Percentiles rank a stretch among this genome's conserved stretches.
Conservation (phyloP, 92 coral and sea anemone genomes). For the Paragorgia papillata region DNA sequence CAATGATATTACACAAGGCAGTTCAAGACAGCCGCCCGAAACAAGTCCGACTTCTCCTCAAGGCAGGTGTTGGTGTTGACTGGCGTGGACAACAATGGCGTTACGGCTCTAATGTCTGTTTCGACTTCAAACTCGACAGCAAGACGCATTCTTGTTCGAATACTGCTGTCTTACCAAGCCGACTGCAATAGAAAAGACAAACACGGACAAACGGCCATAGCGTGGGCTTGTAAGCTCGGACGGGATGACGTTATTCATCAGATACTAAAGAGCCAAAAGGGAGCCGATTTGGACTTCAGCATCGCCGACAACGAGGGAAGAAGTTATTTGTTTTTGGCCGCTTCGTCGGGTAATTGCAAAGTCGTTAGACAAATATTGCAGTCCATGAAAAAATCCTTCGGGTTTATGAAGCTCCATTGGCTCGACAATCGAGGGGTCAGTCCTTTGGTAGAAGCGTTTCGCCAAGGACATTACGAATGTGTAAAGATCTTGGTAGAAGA, state of each 20-base stretch:
- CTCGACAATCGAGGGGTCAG: not conserved
- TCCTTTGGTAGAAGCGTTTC: constrained; percentile 3
- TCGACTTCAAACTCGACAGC: not conserved
- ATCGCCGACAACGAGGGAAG: not conserved
- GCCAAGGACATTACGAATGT: not conserved
- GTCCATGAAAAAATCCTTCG: not conserved
- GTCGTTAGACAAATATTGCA: not conserved
- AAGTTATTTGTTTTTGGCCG: not conserved
- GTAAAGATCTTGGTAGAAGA: not conserved
- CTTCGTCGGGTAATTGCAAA: not conserved
- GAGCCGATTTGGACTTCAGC: not conserved
- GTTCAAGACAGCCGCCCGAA: not conserved
- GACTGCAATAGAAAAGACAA: not conserved
- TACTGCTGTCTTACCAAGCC: not conserved
- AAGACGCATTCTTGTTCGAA: not conserved
- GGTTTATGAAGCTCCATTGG: not conserved
- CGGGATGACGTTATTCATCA: constrained; percentile 7
- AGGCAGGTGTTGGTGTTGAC: not conserved
- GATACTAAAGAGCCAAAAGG: not conserved
- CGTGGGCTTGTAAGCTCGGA: not conserved
- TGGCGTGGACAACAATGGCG: not conserved
- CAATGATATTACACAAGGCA: not conserved
- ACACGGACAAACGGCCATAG: not conserved
- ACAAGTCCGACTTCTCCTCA: not conserved
- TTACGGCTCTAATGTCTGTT: not conserved